Conservation (phyloP, 2,113 vertebrate species). For the Suricata suricatta region DNA sequence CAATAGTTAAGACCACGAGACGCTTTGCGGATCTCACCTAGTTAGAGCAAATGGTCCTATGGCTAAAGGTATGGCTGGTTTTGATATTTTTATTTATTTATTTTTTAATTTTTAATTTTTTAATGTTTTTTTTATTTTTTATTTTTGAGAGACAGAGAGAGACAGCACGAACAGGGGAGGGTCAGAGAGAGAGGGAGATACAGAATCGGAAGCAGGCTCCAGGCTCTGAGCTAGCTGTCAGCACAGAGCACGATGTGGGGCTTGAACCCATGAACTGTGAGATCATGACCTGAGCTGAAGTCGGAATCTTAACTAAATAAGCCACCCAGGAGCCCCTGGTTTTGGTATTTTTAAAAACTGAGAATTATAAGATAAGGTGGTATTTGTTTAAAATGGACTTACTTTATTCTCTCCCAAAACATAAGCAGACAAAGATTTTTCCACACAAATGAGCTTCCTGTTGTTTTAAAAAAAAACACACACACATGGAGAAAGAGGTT, state of each 20-base stretch:
- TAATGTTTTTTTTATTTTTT: no score
- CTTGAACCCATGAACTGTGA: no score
- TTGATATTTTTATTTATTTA: neutral
- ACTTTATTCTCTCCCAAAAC: neutral
- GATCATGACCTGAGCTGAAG: no score
- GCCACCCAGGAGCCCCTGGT: neutral
- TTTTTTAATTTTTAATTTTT: no score
- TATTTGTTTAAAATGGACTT: neutral
- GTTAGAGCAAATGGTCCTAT: neutral
- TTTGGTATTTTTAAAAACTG: neutral
- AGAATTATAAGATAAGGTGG: neutral
- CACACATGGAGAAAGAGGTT: neutral
- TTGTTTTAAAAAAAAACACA: neutral
- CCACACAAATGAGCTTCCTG: neutral
- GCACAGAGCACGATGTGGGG: no score
- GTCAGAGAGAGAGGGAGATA: no score
- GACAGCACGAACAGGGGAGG: no score
- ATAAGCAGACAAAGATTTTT: neutral
- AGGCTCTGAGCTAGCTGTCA: no score
- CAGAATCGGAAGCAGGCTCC: no score
- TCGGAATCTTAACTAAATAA: no score
- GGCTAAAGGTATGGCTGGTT: neutral
- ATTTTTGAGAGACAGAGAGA: no score
- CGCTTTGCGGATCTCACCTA: no score
- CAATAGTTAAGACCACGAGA: neutral